Evolutionary conservation across 2,113 vertebrate species (phyloP).

Genomic region (Cochlearius cochlearius): DNA sequence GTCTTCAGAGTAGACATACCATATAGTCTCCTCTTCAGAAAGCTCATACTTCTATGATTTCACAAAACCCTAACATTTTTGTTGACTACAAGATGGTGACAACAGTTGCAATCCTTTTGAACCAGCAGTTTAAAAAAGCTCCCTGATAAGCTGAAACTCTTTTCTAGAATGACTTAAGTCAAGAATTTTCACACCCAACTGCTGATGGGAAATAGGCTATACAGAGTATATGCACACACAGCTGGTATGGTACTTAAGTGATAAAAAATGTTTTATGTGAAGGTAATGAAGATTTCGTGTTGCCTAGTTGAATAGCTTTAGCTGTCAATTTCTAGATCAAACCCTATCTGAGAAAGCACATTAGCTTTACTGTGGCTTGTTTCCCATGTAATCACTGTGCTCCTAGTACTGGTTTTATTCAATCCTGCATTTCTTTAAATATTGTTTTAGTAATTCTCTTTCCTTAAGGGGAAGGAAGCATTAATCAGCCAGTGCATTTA

Average conservation of each 20-base stretch:
- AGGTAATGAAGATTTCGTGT: background rate
- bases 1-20: background rate
- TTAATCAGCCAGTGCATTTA: slow-evolving; percentile 32
- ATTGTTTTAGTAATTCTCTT: slow-evolving; percentile 1
- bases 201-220: background rate
- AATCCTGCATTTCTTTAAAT: background rate
- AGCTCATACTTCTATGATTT: background rate
- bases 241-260: background rate
- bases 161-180: background rate
- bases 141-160: background rate
- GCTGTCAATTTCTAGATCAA: background rate
- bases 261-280: background rate
- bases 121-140: background rate
- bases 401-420: background rate
- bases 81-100: background rate
- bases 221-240: background rate
- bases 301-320: background rate
- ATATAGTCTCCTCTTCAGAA: background rate
- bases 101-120: background rate
- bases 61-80: background rate
- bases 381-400: background rate
- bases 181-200: background rate
- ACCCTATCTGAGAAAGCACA: background rate
- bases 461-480: background rate
- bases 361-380: background rate